Percentiles rank a stretch among this genome's conserved stretches.
These are phyloP conservation scores for Acanthoscelides obtectus DNA, from an alignment of 2,888 invertebrate species.

Conservation along the genomic window DNA sequence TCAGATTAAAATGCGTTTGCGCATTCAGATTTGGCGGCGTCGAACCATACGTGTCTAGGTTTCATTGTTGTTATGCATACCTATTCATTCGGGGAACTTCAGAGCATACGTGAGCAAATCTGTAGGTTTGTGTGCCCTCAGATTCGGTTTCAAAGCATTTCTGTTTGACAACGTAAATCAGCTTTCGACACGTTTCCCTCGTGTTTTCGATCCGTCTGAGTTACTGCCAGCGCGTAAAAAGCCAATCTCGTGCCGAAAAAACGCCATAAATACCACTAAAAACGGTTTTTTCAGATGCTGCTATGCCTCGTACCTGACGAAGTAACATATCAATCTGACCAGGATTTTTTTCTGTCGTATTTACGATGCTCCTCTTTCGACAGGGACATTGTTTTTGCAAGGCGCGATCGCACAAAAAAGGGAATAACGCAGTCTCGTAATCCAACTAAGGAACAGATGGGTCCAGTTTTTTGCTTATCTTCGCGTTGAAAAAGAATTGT, in stretches of 20 bases:
- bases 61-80: too few relatives aligned
- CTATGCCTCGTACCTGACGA: background rate
- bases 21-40: too few relatives aligned
- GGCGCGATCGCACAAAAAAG: background rate
- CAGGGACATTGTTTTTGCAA: background rate
- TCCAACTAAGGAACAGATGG: background rate
- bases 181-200: background rate
- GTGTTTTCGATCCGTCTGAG: background rate
- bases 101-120: too few relatives aligned
- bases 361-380: background rate
- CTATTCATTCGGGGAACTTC: too few relatives aligned
- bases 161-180: too few relatives aligned
- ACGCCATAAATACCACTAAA: background rate
- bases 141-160: too few relatives aligned
- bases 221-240: background rate
- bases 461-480: background rate
- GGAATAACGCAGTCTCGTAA: background rate
- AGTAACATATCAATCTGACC: background rate
- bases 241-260: background rate
- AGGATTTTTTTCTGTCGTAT: background rate
- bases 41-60: too few relatives aligned
- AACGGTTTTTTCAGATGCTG: background rate
- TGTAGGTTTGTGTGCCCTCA: too few relatives aligned
- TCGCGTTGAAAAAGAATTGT: background rate
- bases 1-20: too few relatives aligned